Evolutionary conservation across 1,140 invertebrate species (phyloP), one percentile per base, ranked within the genome.

Genomic region (Gryon sp.): DNA sequence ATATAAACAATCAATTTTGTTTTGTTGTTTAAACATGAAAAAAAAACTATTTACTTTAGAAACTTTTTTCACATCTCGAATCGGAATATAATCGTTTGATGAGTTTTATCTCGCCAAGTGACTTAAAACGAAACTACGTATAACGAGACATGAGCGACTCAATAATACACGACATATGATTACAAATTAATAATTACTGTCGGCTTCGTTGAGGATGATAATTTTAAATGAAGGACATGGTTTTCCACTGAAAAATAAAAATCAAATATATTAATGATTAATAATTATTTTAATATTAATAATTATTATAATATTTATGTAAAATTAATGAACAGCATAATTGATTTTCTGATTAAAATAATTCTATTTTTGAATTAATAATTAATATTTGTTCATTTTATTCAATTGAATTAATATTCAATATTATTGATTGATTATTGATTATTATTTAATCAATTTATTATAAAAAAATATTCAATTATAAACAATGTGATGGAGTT

Each of bases 141-240:
- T 99, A 99, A 79, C 99, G 91, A 5, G 98, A 99, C 1, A 97
- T 98, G 12, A 99, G 92, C 1, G 99, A 98, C 79, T 98, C 96
- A 81, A 99, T 99, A 57, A 99, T 99, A 65, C 97, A 92, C 2
- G 96, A 98, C 1, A 99, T 94, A 87, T 99, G 99, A 87, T 99
- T 99, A 88, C 99, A 99, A 79, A 99, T 96, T 4, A 99, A 90
- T 90, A 99, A 99, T 99, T 99, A 1, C 97, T 98, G 85, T 99
- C 99, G 0, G 98, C 98, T 90, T 99, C 99, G 89, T 99, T 99
- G 32, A 99, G 89, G 66, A 99, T 98, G 0, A 99, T 92, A 46
- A 99, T 94, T 89, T 99, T 99, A 81, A 98, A 98, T 4, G 96
- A 92, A 15, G 97, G 97, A 90, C 96, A 98, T 24, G 93, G 92